Evolutionary conservation across 2,797 vertebrate species (phyloP), one percentile per base, ranked within the genome.

Genomic region (Heteromormyrus szaboi): DNA sequence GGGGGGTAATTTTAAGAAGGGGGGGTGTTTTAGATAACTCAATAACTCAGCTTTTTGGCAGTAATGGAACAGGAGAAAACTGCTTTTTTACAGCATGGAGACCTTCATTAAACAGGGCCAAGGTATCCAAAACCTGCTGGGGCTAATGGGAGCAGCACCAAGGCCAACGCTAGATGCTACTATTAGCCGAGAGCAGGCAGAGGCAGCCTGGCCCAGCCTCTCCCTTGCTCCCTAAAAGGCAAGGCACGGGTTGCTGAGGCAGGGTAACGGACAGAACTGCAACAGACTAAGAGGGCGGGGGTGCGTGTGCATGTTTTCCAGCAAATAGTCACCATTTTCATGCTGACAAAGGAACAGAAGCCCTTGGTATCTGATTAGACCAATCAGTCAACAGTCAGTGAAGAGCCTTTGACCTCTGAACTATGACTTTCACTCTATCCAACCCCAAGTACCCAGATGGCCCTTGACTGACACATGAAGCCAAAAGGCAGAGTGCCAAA

Each of bases 11-110:
- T 51, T 53, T 85, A 11, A 54, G 7, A 44, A 65, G n/a, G 41
- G 79, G 53, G 14, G 12, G 22, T 89, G 29, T 25, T 85, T 85
- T 50, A 44, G 59, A 85, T 33, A 54, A 19, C 50, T 62, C 81
- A 29, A 88, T 59, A 81, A 50, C 81, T 50, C 88, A 88, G 48
- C 88, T n/a, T 72, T 89, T 89, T n/a, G 6, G 87, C 12, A 65
- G 87, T 54, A 92, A 89, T 48, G 4, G 88, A 89, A 46, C 46
- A 33, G 86, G 37, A 46, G 85, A 76, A 81, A 90, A 76, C 85
- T 90, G 86, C 41, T 41, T 37, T 51, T 48, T 76, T 92, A 88
- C 89, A 86, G 33, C 68, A 41, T n/a, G 88, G 12, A 33, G 79
- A 91, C 85, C 56, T 72, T 46, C 33, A 65, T 56, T 88, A 85